Percentiles rank a stretch among this genome's conserved stretches.
Conservation (phyloP, 2,113 vertebrate genomes). For the Rhineura floridana region DNA sequence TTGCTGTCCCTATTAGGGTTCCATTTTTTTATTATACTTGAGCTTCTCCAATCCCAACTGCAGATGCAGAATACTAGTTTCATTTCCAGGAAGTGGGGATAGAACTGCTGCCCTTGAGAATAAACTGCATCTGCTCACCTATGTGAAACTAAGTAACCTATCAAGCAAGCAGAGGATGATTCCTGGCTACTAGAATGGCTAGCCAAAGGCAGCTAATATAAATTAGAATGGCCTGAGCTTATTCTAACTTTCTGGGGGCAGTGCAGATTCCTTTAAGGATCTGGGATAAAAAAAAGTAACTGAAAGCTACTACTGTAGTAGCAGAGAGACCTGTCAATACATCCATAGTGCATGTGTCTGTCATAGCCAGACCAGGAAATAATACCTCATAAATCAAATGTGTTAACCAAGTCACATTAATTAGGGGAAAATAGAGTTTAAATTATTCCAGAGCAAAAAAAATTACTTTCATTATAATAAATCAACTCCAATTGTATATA, state of each 20-base stretch:
- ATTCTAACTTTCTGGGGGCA: background rate
- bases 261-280: background rate
- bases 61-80: background rate
- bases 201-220: background rate
- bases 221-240: background rate
- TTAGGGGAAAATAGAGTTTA: accelerated
- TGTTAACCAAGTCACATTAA: background rate
- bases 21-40: background rate
- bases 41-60: background rate
- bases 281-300: background rate
- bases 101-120: background rate
- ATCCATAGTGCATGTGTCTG: background rate
- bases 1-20: slow-evolving; percentile 1
- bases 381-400: background rate
- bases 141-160: background rate
- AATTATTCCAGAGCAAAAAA: background rate
- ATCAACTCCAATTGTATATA: background rate
- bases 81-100: background rate
- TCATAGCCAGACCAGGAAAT: slow-evolving; percentile 7
- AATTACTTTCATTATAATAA: background rate
- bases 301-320: background rate
- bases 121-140: background rate
- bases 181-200: background rate
- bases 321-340: background rate
- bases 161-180: background rate